Evolutionary conservation across 2,888 invertebrate genomes (phyloP), one percentile per base, ranked within the genome.

Genomic region (Synergus itoensis): DNA sequence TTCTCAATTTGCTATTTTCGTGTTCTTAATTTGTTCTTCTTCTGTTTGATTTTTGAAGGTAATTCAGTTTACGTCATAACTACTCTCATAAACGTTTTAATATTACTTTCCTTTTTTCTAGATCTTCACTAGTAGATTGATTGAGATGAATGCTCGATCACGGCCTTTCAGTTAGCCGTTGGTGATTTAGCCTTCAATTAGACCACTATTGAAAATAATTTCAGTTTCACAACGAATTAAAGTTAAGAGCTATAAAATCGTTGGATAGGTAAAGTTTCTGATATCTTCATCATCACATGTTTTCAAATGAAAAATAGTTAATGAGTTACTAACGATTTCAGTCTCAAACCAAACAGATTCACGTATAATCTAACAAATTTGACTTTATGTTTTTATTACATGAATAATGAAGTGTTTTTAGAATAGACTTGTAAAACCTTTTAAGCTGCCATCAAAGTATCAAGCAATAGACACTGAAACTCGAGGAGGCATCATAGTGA

Each of bases 121-220:
- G 65, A 62, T 62, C 62, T 62, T 28, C 28, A 62, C 62, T 28
- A 62, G 28, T 21, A 21, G 60, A 40, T 41, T 65, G 41, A 65
- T 43, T 65, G 40, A 65, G 65, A 65, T 41, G 18, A 40, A 65
- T 65, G 65, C 41, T 65, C 41, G n/a, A 41, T 65, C 41, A 65
- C 18, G 21, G 40, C 40, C n/a, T 40, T 64, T 65, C 65, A 65
- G 16, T n/a, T n/a, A 18, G 18, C n/a, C n/a, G 41, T 65, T 43
- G 16, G 41, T 41, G 40, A 65, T 65, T 65, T 40, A n/a, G 65
- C 40, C 41, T 41, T 65, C 65, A 65, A 43, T 65, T 65, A 65
- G 65, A 65, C 16, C 40, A 65, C 18, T 16, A 65, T 65, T 65
- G 40, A 65, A 65, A 65, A 41, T 65, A 18, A 65, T 65, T 65